A percentile compares a stretch with the other conserved stretches of the same genome.
Conservation (phyloP, 2,888 invertebrate genomes). For the Arctia plantaginis region DNA sequence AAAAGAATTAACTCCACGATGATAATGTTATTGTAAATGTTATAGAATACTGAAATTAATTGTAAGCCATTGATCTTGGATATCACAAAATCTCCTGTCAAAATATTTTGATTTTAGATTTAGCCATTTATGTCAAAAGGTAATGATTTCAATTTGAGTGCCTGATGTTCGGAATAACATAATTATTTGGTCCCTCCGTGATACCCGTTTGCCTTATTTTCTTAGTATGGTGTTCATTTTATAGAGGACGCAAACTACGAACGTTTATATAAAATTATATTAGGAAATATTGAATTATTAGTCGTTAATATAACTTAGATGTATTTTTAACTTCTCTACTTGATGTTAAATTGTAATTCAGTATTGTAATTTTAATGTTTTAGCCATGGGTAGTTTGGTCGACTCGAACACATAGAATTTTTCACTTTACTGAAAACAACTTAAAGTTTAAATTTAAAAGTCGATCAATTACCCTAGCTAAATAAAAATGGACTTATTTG, state of each 20-base stretch:
- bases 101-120: constrained; percentile 31
- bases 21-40: no score
- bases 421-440: background rate
- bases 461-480: constrained; percentile 35
- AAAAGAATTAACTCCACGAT: no score
- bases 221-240: constrained; percentile 73
- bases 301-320: constrained; percentile 58
- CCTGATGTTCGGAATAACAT: constrained; percentile 71
- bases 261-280: constrained; percentile 58
- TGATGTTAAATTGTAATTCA: constrained; percentile 65
- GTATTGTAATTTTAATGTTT: constrained; percentile 57
- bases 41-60: background rate
- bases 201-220: constrained; percentile 84
- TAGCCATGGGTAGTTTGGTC: constrained; percentile 44
- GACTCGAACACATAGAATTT: constrained; percentile 22
- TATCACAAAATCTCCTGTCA: constrained; percentile 28
- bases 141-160: constrained; percentile 81
- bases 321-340: constrained; percentile 69
- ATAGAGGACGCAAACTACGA: constrained; percentile 68
- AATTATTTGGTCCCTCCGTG: constrained; percentile 83
- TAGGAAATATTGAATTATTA: constrained; percentile 64
- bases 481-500: constrained; percentile 34
- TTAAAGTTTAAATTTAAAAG: background rate
- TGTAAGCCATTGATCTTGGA: background rate
- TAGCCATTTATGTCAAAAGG: constrained; percentile 51